Evolutionary conservation across 2,888 invertebrate genomes (phyloP), one percentile per base, ranked within the genome.

Genomic region (Drosophila nr. fundita): DNA sequence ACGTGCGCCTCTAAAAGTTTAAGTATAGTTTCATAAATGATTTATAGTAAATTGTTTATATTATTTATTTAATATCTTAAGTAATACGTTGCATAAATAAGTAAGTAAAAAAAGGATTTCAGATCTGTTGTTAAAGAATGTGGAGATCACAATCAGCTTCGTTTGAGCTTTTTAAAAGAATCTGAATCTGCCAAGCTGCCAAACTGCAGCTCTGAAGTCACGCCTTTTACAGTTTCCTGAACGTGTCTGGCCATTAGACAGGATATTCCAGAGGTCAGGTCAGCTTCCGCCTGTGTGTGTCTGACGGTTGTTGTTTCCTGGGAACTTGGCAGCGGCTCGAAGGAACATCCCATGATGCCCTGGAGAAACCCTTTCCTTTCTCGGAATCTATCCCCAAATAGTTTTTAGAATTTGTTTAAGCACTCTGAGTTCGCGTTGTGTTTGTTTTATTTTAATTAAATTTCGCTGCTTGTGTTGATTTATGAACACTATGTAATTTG

Each of bases 391-490:
- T 10, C 4, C 40, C 11, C 18, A 30, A 49, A 34, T 7, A 32
- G 42, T 36, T 57, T 72, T 48, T 10, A 6, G 3, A 8, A n/a
- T 8, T 11, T 29, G n/a, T 55, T 53, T 42, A 38, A 42, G 49
- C 59, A 48, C 21, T 11, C 21, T 24, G 18, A 15, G 30, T 21
- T 11, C 29, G 15, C 29, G n/a, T 24, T 42, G 10, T 21, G 49
- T 59, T 34, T 30, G 24, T 34, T 63, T 34, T 49, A 61, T 71
- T 75, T 78, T 73, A 85, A 87, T 85, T 79, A 82, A 87, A 72
- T 79, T 85, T 55, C 18, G 29, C 29, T 21, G 54, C 18, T 27
- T 18, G 29, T 68, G 50, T 57, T 45, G 61, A 76, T 65, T 79
- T 70, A 64, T 79, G 63, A 54, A 42, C n/a, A 53, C 32, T 54